Evolutionary conservation across 1,140 invertebrate genomes (phyloP).

Genomic region (Drosophila guanche): DNA sequence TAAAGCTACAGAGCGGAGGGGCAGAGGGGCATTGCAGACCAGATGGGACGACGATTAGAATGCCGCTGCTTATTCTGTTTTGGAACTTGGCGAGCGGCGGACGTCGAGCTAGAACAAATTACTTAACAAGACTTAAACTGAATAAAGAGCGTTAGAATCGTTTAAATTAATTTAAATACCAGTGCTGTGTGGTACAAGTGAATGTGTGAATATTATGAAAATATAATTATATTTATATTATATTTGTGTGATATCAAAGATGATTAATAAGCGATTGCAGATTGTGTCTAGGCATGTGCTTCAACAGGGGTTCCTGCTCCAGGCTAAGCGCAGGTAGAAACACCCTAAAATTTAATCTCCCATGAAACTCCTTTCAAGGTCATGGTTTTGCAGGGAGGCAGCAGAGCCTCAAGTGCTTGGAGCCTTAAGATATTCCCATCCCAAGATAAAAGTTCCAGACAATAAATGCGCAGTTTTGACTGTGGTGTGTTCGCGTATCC

Average conservation of each 20-base stretch:
- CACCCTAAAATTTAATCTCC: not conserved
- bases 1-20: not conserved
- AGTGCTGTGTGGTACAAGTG: not conserved
- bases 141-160: not conserved
- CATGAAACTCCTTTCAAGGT: not conserved
- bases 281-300: constrained; percentile 43
- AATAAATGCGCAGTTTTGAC: constrained; percentile 19
- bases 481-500: not conserved
- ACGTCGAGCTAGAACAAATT: constrained; percentile 26
- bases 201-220: constrained; percentile 20
- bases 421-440: not conserved
- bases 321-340: constrained; percentile 48
- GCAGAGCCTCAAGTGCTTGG: not conserved
- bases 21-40: constrained; percentile 5
- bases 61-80: constrained; percentile 32
- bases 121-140: not conserved
- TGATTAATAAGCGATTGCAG: constrained; percentile 55
- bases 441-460: not conserved
- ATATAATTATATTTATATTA: not conserved
- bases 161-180: not conserved
- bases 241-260: constrained; percentile 34
- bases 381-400: not conserved
- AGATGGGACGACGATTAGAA: constrained; percentile 5
- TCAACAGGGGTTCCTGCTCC: constrained; percentile 11
- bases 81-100: constrained; percentile 29